phyloP scores from a whole-genome alignment of 1,140 invertebrate species.

The Euura lappo region DNA sequence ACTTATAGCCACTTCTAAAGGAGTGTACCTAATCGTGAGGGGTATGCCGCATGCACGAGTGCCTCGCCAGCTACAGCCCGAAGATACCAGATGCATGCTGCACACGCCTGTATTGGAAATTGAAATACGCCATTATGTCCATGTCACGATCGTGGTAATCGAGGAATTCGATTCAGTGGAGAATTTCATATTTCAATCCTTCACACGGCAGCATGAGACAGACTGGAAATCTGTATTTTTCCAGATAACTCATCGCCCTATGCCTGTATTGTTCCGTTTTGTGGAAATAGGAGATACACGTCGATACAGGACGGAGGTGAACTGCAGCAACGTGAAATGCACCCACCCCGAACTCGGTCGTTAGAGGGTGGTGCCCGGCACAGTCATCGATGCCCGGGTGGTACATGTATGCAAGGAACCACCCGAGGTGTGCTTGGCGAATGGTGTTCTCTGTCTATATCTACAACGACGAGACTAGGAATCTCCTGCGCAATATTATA shows the following conservation, averaged over 20 bases:
- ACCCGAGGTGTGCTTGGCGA: not conserved
- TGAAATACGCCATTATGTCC: too few species aligned
- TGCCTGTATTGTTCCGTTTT: too few species aligned
- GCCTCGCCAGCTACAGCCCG: not conserved
- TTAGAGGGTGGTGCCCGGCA: not conserved
- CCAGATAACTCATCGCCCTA: too few species aligned
- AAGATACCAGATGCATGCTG: not conserved
- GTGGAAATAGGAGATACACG: not conserved
- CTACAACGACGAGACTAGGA: not conserved
- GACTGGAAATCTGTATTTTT: too few species aligned
- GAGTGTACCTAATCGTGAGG: not conserved
- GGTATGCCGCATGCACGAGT: not conserved
- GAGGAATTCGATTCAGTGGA: too few species aligned
- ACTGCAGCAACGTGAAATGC: not conserved
- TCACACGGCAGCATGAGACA: too few species aligned
- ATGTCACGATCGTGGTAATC: too few species aligned
- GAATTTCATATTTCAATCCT: too few species aligned
- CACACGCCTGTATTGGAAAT: too few species aligned
- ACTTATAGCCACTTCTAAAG: not conserved
- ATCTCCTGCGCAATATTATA: slow-evolving; percentile 1
- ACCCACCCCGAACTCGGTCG: not conserved
- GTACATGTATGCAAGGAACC: not conserved
- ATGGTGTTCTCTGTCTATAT: not conserved
- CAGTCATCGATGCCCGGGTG: not conserved
- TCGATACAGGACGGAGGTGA: not conserved